Base-by-base conservation (phyloP, 2,888 invertebrate genomes). In the Globia sparganii region DNA sequence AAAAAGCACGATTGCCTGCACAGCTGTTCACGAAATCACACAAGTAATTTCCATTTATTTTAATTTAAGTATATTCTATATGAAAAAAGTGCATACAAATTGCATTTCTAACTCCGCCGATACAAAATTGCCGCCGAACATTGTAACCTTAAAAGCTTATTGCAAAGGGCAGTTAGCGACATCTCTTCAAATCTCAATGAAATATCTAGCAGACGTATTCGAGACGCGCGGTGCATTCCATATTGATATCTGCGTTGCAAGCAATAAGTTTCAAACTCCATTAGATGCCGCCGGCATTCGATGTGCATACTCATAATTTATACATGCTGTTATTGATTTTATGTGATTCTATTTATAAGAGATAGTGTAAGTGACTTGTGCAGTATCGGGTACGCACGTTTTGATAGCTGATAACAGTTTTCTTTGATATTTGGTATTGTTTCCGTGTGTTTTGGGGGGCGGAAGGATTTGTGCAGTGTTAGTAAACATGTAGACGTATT, bases 101-200 rank as follows among this genome's bases (percentile, higher is more conserved):
- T 73, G 67, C 68, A 73, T 69, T 76, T 65, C 69, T 34, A 72
- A 75, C 40, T 66, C 34, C 28, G 11, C 21, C 34, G 58, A 40
- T 72, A 74, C 73, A 65, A 77, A 80, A 34, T 78, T 87, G 43
- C 72, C 78, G 78, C 80, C 78, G n/a, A 75, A 66, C 69, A 53
- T 72, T 83, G 78, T 77, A 85, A 86, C 69, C 53, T 81, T 43
- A 15, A 3, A 79, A 76, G 85, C 85, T 83, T 83, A 79, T 80
- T 76, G 82, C 73, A 76, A 75, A 72, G 37, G 62, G 66, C 75
- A 79, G 79, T 86, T 84, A 85, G 88, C 87, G 88, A 88, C 88
- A 88, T 88, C 88, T 88, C 88, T 88, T 86, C 83, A 85, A 88
- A 86, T 81, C 74, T 70, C 81, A 77, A 79, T 84, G 88, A 85